A percentile compares a stretch with the other conserved stretches of the same genome.
Evolutionary conservation across 2,113 vertebrate species (phyloP).

Genomic region (Nothobranchius furzeri): DNA sequence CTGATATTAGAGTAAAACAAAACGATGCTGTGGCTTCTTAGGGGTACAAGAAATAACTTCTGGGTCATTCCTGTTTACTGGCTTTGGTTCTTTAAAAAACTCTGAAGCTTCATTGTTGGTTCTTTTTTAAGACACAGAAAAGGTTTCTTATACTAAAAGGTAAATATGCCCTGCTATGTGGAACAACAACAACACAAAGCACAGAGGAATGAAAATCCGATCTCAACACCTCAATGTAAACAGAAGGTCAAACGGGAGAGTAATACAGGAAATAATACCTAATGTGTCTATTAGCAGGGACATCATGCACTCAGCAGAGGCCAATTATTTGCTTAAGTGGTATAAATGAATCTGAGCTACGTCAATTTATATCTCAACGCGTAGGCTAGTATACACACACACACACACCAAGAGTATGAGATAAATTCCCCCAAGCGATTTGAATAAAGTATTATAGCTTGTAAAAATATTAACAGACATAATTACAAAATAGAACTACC

Average conservation of each 20-base stretch:
- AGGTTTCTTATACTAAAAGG: neutral
- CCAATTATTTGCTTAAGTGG: conserved; percentile 53
- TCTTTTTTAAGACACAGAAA: too few species aligned
- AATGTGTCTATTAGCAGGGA: conserved; percentile 39
- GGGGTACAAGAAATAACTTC: too few species aligned
- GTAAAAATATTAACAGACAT: conserved; percentile 44
- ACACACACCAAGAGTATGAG: neutral
- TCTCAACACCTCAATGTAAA: conserved; percentile 18
- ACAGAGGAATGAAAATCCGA: conserved; percentile 8
- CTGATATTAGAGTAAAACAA: too few species aligned
- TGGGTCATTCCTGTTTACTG: too few species aligned
- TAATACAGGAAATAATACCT: conserved; percentile 27
- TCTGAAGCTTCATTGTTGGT: too few species aligned
- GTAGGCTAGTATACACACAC: conserved; percentile 7
- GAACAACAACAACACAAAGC: conserved; percentile 20
- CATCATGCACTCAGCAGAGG: conserved; percentile 37
- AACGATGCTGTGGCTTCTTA: too few species aligned
- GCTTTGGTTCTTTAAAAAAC: too few species aligned
- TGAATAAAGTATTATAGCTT: conserved; percentile 38
- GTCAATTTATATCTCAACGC: conserved; percentile 11
- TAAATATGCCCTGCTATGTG: conserved; percentile 16
- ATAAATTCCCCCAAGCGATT: conserved; percentile 35
- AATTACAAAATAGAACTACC: conserved; percentile 33
- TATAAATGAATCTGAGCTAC: conserved; percentile 19
- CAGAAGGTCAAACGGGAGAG: conserved; percentile 38